A percentile compares a stretch with the other conserved stretches of the same genome.
Conservation (phyloP, 2,797 vertebrate genomes). For the Scolopax bukidnonensis region DNA sequence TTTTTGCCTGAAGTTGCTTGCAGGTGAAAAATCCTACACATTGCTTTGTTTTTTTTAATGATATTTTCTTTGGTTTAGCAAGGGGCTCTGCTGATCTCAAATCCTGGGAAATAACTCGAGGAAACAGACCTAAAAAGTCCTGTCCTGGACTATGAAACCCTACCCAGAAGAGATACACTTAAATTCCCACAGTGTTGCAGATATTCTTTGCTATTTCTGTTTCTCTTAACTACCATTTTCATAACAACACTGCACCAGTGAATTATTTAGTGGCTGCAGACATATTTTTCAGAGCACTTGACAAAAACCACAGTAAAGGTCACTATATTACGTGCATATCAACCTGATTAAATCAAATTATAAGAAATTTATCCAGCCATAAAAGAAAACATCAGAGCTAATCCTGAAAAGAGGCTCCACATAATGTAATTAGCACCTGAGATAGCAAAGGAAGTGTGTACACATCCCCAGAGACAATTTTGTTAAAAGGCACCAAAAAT, state of each 20-base stretch:
- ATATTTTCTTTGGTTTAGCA: not conserved
- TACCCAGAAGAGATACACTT: not conserved
- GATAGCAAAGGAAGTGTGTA: not conserved
- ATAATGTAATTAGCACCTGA: constrained; percentile 18
- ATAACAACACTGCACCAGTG: not conserved
- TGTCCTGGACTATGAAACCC: not conserved
- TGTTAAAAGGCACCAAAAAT: not conserved
- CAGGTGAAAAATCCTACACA: not conserved
- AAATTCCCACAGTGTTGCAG: not conserved
- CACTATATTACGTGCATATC: not conserved
- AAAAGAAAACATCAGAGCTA: not conserved
- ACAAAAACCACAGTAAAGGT: not conserved
- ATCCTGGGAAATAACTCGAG: not conserved
- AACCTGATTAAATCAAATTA: not conserved
- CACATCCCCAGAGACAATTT: not conserved
- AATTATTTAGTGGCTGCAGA: not conserved
- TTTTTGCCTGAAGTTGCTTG: not conserved
- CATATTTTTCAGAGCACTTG: not conserved
- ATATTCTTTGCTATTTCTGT: not conserved
- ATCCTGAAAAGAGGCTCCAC: not conserved
- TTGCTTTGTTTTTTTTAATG: not conserved
- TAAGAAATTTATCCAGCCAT: not conserved
- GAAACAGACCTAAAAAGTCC: not conserved
- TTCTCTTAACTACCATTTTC: not conserved
- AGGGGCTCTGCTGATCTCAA: not conserved